These are phyloP conservation scores for Synchiropus splendidus DNA, from an alignment of 2,113 vertebrate species.

Conservation along the genomic window DNA sequence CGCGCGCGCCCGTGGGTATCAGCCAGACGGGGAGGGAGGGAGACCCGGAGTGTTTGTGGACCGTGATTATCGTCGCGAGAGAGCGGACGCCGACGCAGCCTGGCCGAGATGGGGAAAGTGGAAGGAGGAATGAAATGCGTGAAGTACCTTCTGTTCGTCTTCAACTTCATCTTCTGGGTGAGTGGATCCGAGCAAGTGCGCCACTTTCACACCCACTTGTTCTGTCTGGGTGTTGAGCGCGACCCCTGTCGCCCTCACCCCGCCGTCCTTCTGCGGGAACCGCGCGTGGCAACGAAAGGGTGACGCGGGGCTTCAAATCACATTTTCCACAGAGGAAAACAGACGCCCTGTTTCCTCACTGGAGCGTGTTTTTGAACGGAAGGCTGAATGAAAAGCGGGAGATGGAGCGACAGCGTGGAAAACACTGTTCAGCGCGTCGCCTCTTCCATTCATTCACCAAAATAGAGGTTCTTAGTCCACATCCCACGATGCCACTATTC, in stretches of 20 bases:
- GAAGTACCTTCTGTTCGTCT: conserved; percentile 85
- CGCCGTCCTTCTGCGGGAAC: neutral
- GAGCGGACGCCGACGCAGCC: conserved; percentile 3
- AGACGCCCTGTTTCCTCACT: conserved; percentile 52
- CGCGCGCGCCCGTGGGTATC: neutral
- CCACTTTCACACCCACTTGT: conserved; percentile 15
- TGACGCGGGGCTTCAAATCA: conserved; percentile 56
- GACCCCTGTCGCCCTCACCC: neutral
- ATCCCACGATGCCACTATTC: too few species aligned
- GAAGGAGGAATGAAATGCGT: conserved; percentile 82
- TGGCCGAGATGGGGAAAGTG: conserved; percentile 71
- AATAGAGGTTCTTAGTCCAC: too few species aligned
- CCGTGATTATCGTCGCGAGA: conserved; percentile 29
- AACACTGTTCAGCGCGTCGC: conserved; percentile 2
- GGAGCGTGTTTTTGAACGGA: conserved; percentile 59
- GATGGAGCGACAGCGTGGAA: conserved; percentile 31
- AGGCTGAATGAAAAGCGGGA: conserved; percentile 43
- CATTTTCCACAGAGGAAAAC: conserved; percentile 71
- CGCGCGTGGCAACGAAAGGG: conserved; percentile 32
- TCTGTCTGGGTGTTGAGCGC: neutral
- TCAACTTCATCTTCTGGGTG: conserved; percentile 94
- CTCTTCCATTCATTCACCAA: too few species aligned
- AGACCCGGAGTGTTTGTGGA: conserved; percentile 11
- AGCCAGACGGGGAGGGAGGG: conserved; percentile 1
- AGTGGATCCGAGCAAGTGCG: conserved; percentile 61